Evolutionary conservation across 1,140 invertebrate genomes (phyloP), one percentile per base, ranked within the genome.

Genomic region (Ceratosolen fusciceps): DNA sequence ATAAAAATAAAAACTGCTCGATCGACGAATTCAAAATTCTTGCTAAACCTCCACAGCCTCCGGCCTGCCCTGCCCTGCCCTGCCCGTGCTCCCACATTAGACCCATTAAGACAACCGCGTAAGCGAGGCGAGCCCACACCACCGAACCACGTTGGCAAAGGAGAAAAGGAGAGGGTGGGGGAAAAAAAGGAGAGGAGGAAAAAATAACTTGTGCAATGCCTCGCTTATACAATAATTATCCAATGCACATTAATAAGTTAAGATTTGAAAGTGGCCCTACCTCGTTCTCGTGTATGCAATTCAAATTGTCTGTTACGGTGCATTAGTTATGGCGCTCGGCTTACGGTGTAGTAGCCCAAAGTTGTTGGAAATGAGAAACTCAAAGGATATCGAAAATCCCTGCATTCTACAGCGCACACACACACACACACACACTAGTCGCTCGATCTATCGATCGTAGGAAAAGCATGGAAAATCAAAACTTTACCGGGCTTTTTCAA

Each of bases 231-330:
- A 74, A 62, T n/a, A n/a, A n/a, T 74, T 74, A 79, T 74, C 71
- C 71, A 43, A 68, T 74, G 26, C 5, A 62, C 71, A 74, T 74
- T 74, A 74, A 79, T 79, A 79, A 79, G 29, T 60, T 52, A 34
- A 19, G n/a, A 43, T 74, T 79, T 71, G 71, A 79, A 79, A 79
- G 77, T 79, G 47, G 71, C 52, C 77, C 37, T 74, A 74, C 70
- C 43, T 62, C 60, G 67, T n/a, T n/a, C 58, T 67, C 71, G 37
- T 68, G 19, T 37, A 31, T 62, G 77, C 62, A 68, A 79, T 74
- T 79, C 34, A 68, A 79, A 79, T 79, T 79, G 58, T 62, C n/a
- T 14, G 70, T 73, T 79, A 67, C 56, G 37, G 47, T 58, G 49
- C 65, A 54, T 68, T 71, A 24, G 75, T 47, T 54, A 81, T 79